Percentiles rank a stretch among this genome's conserved stretches.
These are phyloP conservation scores for Zaprionus lineosus DNA, from an alignment of 2,888 invertebrate species.

Conservation along the genomic window DNA sequence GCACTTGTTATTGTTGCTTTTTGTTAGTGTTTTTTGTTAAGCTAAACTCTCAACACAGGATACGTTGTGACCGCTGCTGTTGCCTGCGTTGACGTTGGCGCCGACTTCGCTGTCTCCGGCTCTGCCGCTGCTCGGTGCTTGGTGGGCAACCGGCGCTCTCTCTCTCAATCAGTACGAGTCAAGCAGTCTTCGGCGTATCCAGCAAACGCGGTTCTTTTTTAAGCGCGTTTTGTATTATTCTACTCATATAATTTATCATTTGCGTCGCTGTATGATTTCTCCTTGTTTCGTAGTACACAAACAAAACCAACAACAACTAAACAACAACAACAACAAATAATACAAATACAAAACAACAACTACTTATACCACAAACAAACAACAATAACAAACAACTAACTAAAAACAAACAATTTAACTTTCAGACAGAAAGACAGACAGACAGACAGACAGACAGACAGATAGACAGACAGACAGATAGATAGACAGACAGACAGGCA, in stretches of 20 bases:
- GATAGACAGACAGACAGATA: too few species aligned
- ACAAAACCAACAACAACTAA: constrained; percentile 36
- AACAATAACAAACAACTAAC: too few species aligned
- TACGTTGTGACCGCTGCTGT: constrained; percentile 62
- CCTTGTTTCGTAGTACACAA: constrained; percentile 82
- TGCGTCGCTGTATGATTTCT: constrained; percentile 83
- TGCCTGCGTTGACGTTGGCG: constrained; percentile 7
- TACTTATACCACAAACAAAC: not conserved
- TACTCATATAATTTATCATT: constrained; percentile 83
- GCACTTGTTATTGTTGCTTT: not conserved
- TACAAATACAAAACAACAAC: not conserved
- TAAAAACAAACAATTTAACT: not conserved
- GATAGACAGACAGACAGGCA: too few species aligned
- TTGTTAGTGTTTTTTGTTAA: constrained; percentile 22
- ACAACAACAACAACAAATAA: constrained; percentile 13
- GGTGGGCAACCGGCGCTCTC: constrained; percentile 49
- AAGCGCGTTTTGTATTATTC: constrained; percentile 83
- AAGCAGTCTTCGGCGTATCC: constrained; percentile 83
- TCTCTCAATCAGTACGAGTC: constrained; percentile 82
- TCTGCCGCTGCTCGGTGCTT: constrained; percentile 15
- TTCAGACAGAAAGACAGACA: too few species aligned
- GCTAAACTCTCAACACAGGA: constrained; percentile 74
- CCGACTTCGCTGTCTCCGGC: constrained; percentile 20
- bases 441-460: too few species aligned
- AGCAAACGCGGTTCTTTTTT: constrained; percentile 83